A percentile compares a stretch with the other conserved stretches of the same genome.
Evolutionary conservation across 2,113 vertebrate species (phyloP).

Genomic region (Uria lomvia): DNA sequence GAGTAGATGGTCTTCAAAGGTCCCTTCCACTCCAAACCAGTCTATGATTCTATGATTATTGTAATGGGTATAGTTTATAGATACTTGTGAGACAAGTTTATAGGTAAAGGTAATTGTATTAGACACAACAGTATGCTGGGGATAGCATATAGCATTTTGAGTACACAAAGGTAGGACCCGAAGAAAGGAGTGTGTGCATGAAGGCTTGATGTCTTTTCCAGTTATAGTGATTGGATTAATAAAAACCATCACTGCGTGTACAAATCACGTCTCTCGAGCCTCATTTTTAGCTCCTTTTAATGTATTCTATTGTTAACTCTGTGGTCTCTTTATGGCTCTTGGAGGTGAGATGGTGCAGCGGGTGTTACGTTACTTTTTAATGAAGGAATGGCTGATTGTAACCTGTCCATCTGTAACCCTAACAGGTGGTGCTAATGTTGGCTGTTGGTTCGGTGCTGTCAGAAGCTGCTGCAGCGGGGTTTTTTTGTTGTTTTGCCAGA

Average conservation of each 20-base stretch:
- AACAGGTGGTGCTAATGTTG: fast-evolving
- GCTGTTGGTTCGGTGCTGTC: neutral
- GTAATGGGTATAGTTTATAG: neutral
- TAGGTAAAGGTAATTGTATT: too few relatives aligned
- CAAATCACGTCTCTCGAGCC: fast-evolving
- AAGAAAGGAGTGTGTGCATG: fast-evolving
- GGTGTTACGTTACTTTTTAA: neutral
- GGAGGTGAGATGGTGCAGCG: neutral
- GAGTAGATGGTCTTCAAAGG: neutral
- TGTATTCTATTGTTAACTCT: too few relatives aligned
- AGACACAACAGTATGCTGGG: fast-evolving
- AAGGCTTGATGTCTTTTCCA: neutral
- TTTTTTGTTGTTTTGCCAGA: neutral
- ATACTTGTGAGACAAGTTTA: fast-evolving
- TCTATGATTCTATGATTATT: neutral
- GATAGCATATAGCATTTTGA: fast-evolving
- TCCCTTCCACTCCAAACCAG: neutral
- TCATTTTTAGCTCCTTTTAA: neutral
- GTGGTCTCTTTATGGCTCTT: fast-evolving
- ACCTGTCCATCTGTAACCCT: fast-evolving
- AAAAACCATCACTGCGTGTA: fast-evolving
- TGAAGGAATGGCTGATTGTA: neutral
- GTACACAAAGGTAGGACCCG: too few relatives aligned
- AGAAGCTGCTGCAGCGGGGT: neutral
- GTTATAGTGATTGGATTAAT: neutral